A percentile compares a stretch with the other conserved stretches of the same genome.
These are phyloP conservation scores for Corythoichthys intestinalis DNA, from an alignment of 2,113 vertebrate genomes.

Conservation along the genomic window DNA sequence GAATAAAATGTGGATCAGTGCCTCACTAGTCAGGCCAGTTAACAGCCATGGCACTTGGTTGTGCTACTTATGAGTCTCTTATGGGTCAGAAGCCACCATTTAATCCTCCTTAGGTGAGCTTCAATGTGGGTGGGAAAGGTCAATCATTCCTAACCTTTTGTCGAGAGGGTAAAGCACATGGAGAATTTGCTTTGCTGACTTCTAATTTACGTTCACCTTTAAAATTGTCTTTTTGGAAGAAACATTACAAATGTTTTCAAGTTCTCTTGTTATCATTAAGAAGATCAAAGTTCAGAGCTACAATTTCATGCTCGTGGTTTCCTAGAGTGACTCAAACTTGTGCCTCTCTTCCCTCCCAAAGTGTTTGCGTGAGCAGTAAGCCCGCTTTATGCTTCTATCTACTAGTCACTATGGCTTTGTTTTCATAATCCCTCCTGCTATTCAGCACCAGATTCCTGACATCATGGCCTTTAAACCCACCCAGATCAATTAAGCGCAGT, in stretches of 20 bases:
- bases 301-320: neutral
- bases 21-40: neutral
- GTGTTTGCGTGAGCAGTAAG: constrained; percentile 61
- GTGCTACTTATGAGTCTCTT: constrained; percentile 48
- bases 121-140: constrained; percentile 45
- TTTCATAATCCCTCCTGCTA: constrained; percentile 64
- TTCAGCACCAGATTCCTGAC: constrained; percentile 59
- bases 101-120: constrained; percentile 54
- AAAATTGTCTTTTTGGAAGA: too few species aligned
- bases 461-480: constrained; percentile 50
- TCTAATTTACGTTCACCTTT: neutral
- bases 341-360: constrained; percentile 16
- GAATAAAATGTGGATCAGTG: too few species aligned
- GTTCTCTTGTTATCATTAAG: neutral
- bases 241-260: neutral
- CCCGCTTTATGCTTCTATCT: constrained; percentile 43
- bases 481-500: constrained; percentile 47
- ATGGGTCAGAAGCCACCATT: constrained; percentile 47
- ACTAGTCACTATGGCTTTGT: constrained; percentile 47
- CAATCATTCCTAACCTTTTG: constrained; percentile 36
- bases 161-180: constrained; percentile 17
- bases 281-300: neutral
- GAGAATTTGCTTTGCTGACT: constrained; percentile 26
- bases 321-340: neutral
- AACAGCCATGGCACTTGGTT: constrained; percentile 23